These are phyloP conservation scores for Nilaparvata lugens DNA, from an alignment of 1,140 invertebrate species.

Conservation along the genomic window DNA sequence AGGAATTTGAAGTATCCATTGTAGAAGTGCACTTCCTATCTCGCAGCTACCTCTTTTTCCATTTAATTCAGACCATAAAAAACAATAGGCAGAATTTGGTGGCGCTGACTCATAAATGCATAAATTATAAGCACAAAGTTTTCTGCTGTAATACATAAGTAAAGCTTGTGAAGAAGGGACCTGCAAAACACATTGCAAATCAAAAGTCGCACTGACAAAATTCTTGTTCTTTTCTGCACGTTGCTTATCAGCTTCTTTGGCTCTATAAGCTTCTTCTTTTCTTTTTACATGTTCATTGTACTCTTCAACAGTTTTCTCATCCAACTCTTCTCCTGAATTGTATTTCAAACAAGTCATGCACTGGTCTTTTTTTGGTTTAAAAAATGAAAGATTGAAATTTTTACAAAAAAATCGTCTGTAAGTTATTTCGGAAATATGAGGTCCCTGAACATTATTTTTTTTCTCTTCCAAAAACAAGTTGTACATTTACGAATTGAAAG, in stretches of 20 bases:
- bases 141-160: conserved; percentile 25
- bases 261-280: too few relatives aligned
- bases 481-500: background rate
- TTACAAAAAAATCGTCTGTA: background rate
- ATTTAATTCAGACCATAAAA: conserved; percentile 25
- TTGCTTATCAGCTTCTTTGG: conserved; percentile 1
- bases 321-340: too few relatives aligned
- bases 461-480: background rate
- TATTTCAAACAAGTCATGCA: too few relatives aligned
- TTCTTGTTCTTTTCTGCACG: background rate
- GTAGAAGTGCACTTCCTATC: conserved; percentile 19
- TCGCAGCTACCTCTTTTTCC: conserved; percentile 22
- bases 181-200: conserved; percentile 26
- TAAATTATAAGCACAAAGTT: conserved; percentile 26
- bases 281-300: too few relatives aligned
- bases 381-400: background rate
- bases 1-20: conserved; percentile 19
- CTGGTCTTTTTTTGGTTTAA: background rate
- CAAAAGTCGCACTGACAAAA: conserved; percentile 21
- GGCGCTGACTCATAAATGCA: conserved; percentile 22
- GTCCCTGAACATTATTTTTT: background rate
- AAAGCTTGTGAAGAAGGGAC: conserved; percentile 22
- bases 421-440: background rate
- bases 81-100: background rate
- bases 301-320: too few relatives aligned